phyloP scores from a whole-genome alignment of 2,113 vertebrate species.

The Andinoacara biseriatus region DNA sequence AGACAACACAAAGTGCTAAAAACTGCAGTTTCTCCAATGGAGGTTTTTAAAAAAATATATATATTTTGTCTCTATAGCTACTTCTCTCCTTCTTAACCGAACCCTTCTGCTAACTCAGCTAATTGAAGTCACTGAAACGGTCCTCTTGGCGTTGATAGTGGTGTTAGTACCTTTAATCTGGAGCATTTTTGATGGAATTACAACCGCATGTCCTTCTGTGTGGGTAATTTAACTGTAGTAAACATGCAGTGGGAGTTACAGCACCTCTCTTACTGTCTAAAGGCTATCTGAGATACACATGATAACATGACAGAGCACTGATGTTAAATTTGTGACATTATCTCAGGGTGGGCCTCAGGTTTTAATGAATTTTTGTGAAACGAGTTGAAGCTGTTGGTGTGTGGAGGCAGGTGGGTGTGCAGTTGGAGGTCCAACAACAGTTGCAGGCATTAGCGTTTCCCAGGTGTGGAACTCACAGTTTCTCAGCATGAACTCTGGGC shows the following conservation, averaged over 20 bases:
- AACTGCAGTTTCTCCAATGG: not conserved
- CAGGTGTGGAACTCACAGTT: conserved; percentile 69
- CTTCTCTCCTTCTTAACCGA: no score
- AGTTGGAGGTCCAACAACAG: conserved; percentile 64
- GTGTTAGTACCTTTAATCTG: not conserved
- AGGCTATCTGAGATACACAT: not conserved
- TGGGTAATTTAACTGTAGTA: not conserved
- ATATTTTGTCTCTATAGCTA: no score
- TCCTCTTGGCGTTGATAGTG: not conserved
- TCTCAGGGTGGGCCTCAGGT: not conserved
- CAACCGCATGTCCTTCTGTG: not conserved
- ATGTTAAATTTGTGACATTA: not conserved
- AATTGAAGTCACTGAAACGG: not conserved
- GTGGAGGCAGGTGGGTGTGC: conserved; percentile 65
- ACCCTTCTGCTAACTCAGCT: no score
- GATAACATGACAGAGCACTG: not conserved
- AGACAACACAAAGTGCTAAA: not conserved
- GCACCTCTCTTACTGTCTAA: not conserved
- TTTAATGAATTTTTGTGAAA: conserved; percentile 13
- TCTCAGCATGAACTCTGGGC: conserved; percentile 63
- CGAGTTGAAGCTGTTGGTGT: not conserved
- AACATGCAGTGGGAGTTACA: not conserved
- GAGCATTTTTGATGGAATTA: not conserved
- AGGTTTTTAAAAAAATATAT: no score
- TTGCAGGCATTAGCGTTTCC: conserved; percentile 59